phyloP scores from a whole-genome alignment of 2,888 invertebrate genomes.

The Osedax fenrisi region DNA sequence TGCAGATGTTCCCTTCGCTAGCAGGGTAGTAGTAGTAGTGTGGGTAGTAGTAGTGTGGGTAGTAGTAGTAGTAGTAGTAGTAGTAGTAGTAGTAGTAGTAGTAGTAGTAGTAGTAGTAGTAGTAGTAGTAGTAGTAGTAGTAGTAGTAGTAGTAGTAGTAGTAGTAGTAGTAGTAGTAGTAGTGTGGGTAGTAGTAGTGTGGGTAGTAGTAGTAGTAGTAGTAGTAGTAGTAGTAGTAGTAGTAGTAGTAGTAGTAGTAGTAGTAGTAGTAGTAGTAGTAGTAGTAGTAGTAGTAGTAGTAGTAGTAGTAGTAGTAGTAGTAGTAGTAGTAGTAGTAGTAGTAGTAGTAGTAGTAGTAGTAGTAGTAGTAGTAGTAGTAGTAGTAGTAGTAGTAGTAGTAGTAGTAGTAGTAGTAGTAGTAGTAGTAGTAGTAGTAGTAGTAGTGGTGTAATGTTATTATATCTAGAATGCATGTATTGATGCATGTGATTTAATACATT shows the following conservation, averaged over 20 bases:
- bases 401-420: slow-evolving; percentile 30
- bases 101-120: too few species aligned
- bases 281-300: not conserved
- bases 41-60: too few species aligned
- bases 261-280: not conserved
- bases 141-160: not conserved
- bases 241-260: not conserved
- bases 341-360: slow-evolving; percentile 8
- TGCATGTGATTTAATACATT: too few species aligned
- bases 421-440: slow-evolving; percentile 30
- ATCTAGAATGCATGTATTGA: too few species aligned
- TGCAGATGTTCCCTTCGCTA: slow-evolving; percentile 40
- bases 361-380: slow-evolving; percentile 30
- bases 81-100: not conserved
- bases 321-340: not conserved
- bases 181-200: too few species aligned
- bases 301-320: not conserved
- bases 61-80: not conserved
- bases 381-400: slow-evolving; percentile 30
- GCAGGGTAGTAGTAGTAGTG: slow-evolving; percentile 42
- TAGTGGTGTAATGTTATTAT: too few species aligned
- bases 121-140: too few species aligned
- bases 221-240: not conserved
- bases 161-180: not conserved
- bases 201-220: too few species aligned